Percentiles rank a stretch among this genome's conserved stretches.
Conservation (phyloP, 2,888 invertebrate species). For the Temnothorax ravouxi region DNA sequence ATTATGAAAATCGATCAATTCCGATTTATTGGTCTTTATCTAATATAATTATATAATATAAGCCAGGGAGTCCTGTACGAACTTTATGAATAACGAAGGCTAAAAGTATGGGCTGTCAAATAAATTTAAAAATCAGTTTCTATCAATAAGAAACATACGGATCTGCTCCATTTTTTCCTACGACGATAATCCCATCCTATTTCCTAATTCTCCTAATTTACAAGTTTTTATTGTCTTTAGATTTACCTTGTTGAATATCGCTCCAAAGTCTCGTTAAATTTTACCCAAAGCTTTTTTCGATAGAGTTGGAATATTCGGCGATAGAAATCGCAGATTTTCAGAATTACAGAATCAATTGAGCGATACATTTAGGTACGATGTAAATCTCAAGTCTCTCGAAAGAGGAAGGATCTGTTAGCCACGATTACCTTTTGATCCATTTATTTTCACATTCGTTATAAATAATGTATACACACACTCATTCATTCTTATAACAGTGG, state of each 20-base stretch:
- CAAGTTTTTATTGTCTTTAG: neutral
- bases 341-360: neutral
- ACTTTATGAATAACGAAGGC: slow-evolving; percentile 61
- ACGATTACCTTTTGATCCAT: slow-evolving; percentile 59
- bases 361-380: neutral
- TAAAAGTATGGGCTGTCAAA: slow-evolving; percentile 61
- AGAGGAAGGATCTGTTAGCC: neutral
- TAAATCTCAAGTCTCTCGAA: neutral
- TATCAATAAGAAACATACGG: slow-evolving; percentile 42
- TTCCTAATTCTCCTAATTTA: slow-evolving; percentile 3
- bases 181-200: neutral
- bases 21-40: slow-evolving; percentile 50
- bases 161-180: slow-evolving; percentile 24
- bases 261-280: neutral
- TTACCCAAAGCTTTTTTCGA: neutral
- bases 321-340: neutral
- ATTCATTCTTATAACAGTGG: slow-evolving; percentile 84
- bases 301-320: neutral
- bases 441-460: slow-evolving; percentile 81
- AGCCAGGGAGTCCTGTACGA: slow-evolving; percentile 49
- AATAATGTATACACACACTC: slow-evolving; percentile 84
- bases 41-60: slow-evolving; percentile 57
- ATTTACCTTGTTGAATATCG: neutral
- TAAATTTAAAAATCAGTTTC: slow-evolving; percentile 63
- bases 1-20: slow-evolving; percentile 51